A percentile compares a stretch with the other conserved stretches of the same genome.
Evolutionary conservation across 2,797 vertebrate species (phyloP).

Genomic region (Ptychobarbus kaznakovi): DNA sequence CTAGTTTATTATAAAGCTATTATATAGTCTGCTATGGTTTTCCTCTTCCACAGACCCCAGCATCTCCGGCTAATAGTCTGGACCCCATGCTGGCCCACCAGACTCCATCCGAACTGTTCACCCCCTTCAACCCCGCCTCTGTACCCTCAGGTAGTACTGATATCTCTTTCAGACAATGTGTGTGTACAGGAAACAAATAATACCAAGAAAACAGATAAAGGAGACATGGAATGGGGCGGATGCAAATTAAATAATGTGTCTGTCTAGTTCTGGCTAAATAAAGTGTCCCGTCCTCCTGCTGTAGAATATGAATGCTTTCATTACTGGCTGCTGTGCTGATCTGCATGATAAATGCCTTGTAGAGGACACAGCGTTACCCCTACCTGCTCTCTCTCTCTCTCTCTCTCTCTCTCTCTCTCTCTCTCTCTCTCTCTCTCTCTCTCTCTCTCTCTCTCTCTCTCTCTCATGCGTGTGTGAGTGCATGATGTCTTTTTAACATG

Average conservation of each 20-base stretch:
- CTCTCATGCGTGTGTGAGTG: not conserved
- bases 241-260: constrained; percentile 45
- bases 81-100: constrained; percentile 91
- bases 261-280: constrained; percentile 49
- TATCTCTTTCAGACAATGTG: constrained; percentile 60
- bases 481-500: constrained; percentile 29
- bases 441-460: too few species aligned
- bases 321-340: constrained; percentile 47
- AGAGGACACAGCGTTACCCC: constrained; percentile 35
- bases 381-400: constrained; percentile 34
- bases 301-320: constrained; percentile 57
- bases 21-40: not conserved
- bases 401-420: too few species aligned
- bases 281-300: constrained; percentile 40
- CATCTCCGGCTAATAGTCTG: constrained; percentile 96
- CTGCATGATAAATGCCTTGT: constrained; percentile 48
- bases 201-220: constrained; percentile 31
- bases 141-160: constrained; percentile 94
- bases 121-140: constrained; percentile 93
- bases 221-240: constrained; percentile 21
- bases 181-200: constrained; percentile 1
- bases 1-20: not conserved
- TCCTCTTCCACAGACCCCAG: constrained; percentile 85
- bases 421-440: too few species aligned
- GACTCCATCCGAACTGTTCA: constrained; percentile 90